Evolutionary conservation across 2,797 vertebrate genomes (phyloP).

Genomic region (Eidolon dupreanum): DNA sequence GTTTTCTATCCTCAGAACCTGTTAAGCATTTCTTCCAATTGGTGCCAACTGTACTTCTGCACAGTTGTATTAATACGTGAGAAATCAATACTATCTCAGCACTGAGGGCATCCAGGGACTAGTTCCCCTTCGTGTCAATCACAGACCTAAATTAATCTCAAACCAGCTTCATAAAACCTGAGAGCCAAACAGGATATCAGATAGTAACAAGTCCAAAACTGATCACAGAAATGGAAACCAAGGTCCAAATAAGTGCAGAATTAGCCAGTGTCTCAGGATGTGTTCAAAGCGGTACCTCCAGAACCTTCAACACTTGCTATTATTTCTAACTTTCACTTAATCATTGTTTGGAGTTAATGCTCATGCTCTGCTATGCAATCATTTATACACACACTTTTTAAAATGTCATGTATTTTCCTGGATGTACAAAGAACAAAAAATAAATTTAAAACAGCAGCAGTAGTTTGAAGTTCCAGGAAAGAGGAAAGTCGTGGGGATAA

Average conservation of each 20-base stretch:
- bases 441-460: conserved; percentile 81
- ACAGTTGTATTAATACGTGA: neutral
- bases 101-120: neutral
- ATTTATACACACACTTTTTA: conserved; percentile 82
- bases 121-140: neutral
- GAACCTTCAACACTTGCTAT: conserved; percentile 75
- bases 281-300: conserved; percentile 66
- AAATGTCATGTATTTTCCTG: conserved; percentile 80
- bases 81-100: conserved; percentile 11
- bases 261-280: conserved; percentile 30
- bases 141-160: conserved; percentile 9
- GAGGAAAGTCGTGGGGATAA: conserved; percentile 82
- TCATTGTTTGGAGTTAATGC: conserved; percentile 80
- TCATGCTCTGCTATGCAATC: conserved; percentile 82
- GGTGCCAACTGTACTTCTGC: neutral
- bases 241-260: neutral
- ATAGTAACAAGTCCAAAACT: neutral
- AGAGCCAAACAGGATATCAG: neutral
- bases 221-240: conserved; percentile 36
- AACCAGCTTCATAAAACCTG: neutral
- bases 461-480: conserved; percentile 81
- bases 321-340: conserved; percentile 76
- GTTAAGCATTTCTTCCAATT: neutral
- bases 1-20: neutral
- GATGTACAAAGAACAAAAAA: conserved; percentile 79